Conservation (phyloP, 2,113 vertebrate species). For the Alligator sinensis region DNA sequence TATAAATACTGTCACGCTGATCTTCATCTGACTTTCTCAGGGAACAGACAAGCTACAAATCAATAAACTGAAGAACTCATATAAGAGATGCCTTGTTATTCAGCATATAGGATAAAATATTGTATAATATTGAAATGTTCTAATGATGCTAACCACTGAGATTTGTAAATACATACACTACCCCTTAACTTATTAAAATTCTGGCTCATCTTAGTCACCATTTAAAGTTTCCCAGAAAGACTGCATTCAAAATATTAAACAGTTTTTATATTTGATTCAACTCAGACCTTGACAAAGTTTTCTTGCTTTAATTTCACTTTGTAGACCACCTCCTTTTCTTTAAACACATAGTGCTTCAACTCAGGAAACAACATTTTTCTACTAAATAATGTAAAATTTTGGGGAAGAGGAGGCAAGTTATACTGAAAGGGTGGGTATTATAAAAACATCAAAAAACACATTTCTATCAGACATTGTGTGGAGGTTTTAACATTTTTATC, state of each 20-base stretch:
- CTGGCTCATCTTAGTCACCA: not conserved
- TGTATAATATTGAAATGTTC: not conserved
- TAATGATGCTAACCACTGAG: not conserved
- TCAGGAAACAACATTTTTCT: not conserved
- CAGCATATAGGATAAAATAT: not conserved
- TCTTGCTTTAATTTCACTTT: not conserved
- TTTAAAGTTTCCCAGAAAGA: not conserved
- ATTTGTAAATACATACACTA: not conserved
- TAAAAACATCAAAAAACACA: slow-evolving; percentile 18
- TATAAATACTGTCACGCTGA: slow-evolving; percentile 84
- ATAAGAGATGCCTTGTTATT: slow-evolving; percentile 50
- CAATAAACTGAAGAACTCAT: slow-evolving; percentile 76
- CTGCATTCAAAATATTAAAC: not conserved
- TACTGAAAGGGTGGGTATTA: slow-evolving; percentile 10
- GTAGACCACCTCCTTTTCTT: not conserved
- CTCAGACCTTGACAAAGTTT: not conserved
- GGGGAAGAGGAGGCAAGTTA: not conserved
- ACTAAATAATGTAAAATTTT: not conserved
- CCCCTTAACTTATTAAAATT: not conserved
- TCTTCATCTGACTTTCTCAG: slow-evolving; percentile 85
- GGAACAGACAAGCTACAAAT: slow-evolving; percentile 77
- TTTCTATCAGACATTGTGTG: not conserved
- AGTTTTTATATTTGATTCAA: not conserved
- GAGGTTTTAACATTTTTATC: not conserved
- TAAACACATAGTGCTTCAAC: not conserved